Conservation (phyloP, 2,888 invertebrate genomes). For the Adelphocoris suturalis region DNA sequence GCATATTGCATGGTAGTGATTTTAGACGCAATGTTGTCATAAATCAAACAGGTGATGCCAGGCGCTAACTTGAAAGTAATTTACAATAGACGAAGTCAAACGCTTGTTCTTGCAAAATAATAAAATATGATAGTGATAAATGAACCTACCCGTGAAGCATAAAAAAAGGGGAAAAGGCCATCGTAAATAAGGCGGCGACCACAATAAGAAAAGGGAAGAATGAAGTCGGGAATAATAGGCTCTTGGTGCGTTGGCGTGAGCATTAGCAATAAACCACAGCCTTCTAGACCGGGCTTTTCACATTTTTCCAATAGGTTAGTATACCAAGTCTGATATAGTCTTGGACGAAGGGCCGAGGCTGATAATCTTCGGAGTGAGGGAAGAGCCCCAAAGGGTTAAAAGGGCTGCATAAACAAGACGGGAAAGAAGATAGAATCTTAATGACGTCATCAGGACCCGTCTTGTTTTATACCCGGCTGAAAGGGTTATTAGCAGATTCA, state of each 20-base stretch:
- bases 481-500: conserved; percentile 20
- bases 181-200: conserved; percentile 43
- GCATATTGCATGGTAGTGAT: too few relatives aligned
- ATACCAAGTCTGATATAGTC: conserved; percentile 36
- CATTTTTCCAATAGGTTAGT: conserved; percentile 67
- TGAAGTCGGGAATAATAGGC: conserved; percentile 67
- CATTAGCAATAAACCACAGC: conserved; percentile 66
- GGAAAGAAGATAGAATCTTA: conserved; percentile 56
- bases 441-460: conserved; percentile 60
- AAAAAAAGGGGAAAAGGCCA: neutral
- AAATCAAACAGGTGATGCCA: neutral
- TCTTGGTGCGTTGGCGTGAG: conserved; percentile 67
- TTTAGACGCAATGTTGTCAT: neutral
- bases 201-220: conserved; percentile 44
- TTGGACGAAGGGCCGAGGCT: conserved; percentile 40
- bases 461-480: conserved; percentile 27
- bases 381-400: neutral
- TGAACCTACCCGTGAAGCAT: neutral
- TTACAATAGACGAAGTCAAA: neutral
- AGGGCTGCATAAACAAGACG: conserved; percentile 52
- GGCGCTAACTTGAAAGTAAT: neutral
- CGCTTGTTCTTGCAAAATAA: neutral
- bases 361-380: conserved; percentile 61
- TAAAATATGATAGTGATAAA: conserved; percentile 30
- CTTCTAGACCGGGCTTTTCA: conserved; percentile 45